Base-by-base conservation (phyloP, 1,140 invertebrate genomes). In the Papilio polyxenes region DNA sequence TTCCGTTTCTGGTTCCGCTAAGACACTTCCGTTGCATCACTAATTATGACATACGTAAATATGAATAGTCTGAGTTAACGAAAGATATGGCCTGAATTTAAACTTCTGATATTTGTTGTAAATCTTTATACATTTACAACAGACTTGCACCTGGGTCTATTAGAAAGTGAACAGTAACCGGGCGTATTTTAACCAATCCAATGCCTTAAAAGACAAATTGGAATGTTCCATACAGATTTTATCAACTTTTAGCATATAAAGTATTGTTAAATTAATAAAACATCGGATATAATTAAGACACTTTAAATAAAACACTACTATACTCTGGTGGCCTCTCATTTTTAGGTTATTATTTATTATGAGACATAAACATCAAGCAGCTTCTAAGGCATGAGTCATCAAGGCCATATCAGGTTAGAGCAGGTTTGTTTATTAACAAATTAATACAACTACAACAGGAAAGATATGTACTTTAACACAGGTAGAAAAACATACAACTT, bases 111-210 rank as follows among this genome's bases (percentile, higher is more conserved):
- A 72, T 37, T 72, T 11, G 31, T 15, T 72, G 31, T 72, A 72
- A 37, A 5, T 17, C 13, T 72, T 37, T 40, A 72, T 37, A 72
- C 31, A 37, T 72, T 72, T 72, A 37, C 65, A 72, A 23, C 65
- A 72, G 62, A 37, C 65, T 69, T 1, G 23, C 31, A 40, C 65
- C 65, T 72, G 31, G 3, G 11, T 72, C 62, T 72, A 37, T 37
- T 72, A 72, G 65, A 72, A 72, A 72, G 65, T 72, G 11, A 72
- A 72, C 65, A 15, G 65, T 37, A 72, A 72, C 65, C 65, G 65
- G 65, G 65, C 65, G 65, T 37, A 72, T 72, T 72, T 40, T 72
- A 72, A 15, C 65, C 65, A 69, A 37, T 69, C 65, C 11, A 72
- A 37, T 72, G 15, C 65, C 65, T 37, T 37, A 72, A 72, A 1